These are phyloP conservation scores for Callospermophilus lateralis DNA, from an alignment of 2,113 vertebrate species.

Conservation along the genomic window DNA sequence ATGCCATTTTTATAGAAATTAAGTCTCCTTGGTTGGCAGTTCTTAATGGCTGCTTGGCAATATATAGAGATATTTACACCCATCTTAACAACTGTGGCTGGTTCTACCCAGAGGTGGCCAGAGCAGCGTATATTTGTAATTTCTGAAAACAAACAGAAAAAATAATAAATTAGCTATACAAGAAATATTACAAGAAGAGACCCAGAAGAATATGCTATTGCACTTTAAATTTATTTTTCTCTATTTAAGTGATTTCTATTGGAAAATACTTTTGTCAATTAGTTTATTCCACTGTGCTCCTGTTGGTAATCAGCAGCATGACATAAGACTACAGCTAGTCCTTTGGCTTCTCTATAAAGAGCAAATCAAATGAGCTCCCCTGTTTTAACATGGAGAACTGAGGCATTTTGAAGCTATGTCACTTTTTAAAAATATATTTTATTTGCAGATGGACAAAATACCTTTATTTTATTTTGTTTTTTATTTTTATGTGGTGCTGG, in stretches of 20 bases:
- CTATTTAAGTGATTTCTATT: neutral
- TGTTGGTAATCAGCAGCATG: neutral
- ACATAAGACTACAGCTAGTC: neutral
- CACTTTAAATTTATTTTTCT: constrained; percentile 21
- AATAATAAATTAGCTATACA: neutral
- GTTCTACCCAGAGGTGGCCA: constrained; percentile 86
- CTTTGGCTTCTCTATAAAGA: neutral
- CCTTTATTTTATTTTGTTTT: no score
- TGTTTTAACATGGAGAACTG: neutral
- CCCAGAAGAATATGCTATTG: neutral
- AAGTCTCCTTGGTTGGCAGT: constrained; percentile 69
- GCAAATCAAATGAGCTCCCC: constrained; percentile 2
- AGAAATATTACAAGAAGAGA: constrained; percentile 16
- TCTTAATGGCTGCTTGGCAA: constrained; percentile 76
- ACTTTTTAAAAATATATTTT: no score
- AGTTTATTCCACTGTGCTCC: neutral
- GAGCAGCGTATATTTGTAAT: constrained; percentile 73
- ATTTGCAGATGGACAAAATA: no score
- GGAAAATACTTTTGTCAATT: neutral
- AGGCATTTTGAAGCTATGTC: neutral
- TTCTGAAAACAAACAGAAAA: constrained; percentile 74
- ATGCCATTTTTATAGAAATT: constrained; percentile 71
- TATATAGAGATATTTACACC: constrained; percentile 86
- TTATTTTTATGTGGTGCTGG: no score
- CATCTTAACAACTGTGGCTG: constrained; percentile 78